Conservation (phyloP, 2,888 invertebrate genomes). For the Ommatoiulus sabulosus region DNA sequence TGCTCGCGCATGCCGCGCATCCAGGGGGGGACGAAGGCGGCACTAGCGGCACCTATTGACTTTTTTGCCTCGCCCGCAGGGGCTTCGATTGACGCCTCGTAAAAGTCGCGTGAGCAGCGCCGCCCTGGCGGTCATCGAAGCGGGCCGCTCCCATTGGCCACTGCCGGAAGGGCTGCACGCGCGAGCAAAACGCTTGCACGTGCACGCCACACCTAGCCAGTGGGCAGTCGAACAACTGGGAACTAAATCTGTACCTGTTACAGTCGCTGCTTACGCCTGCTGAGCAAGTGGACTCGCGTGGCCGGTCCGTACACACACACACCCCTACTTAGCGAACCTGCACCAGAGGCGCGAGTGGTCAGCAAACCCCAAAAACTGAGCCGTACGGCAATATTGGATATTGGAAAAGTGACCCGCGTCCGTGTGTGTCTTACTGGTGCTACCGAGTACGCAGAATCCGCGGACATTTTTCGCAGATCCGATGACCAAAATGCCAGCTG, state of each 20-base stretch:
- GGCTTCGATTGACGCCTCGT: not conserved
- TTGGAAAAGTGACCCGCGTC: conserved; percentile 6
- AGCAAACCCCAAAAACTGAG: not conserved
- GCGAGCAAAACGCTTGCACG: conserved; percentile 16
- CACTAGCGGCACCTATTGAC: not conserved
- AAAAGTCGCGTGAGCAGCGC: not conserved
- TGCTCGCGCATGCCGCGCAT: not conserved
- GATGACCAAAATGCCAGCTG: conserved; percentile 52
- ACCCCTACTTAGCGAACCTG: not conserved
- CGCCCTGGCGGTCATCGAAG: not conserved
- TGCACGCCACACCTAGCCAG: conserved; percentile 20
- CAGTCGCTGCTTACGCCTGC: not conserved
- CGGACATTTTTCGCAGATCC: not conserved
- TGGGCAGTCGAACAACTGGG: not conserved
- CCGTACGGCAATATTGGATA: not conserved
- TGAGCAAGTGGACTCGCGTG: not conserved
- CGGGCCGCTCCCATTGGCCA: not conserved
- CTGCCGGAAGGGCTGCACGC: conserved; percentile 14
- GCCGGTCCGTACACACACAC: not conserved
- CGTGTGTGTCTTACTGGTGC: not conserved
- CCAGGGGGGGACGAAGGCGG: conserved; percentile 1
- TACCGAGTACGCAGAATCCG: not conserved
- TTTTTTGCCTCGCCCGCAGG: conserved; percentile 3
- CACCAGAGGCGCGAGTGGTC: not conserved
- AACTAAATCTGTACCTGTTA: not conserved